Conservation (phyloP, 2,113 vertebrate species). For the Pelobates fuscus region DNA sequence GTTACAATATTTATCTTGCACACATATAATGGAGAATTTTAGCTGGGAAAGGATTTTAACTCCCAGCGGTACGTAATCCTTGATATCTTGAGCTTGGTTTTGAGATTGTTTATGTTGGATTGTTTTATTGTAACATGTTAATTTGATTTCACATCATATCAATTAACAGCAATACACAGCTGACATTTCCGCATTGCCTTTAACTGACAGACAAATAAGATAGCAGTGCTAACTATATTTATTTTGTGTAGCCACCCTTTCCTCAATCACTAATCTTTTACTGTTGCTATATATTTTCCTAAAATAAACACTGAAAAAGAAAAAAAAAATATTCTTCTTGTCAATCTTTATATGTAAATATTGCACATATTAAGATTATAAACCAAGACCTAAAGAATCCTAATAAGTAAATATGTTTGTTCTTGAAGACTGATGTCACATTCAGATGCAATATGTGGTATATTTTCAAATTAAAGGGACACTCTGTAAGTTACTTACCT, state of each 20-base stretch:
- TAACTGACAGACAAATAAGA: conserved; percentile 23
- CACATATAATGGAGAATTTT: conserved; percentile 1
- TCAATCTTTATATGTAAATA: not conserved
- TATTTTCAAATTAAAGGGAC: no score
- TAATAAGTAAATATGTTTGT: no score
- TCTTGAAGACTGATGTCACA: no score
- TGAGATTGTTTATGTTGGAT: conserved; percentile 41
- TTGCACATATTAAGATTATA: no score
- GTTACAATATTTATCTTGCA: not conserved
- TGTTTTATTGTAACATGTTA: conserved; percentile 20
- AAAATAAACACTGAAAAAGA: not conserved
- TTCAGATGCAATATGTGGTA: no score
- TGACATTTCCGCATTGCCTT: not conserved
- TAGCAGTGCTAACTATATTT: conserved; percentile 23
- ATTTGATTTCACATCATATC: conserved; percentile 14
- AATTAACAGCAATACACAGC: conserved; percentile 13
- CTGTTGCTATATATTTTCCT: not conserved
- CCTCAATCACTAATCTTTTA: not conserved
- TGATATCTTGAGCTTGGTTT: conserved; percentile 4
- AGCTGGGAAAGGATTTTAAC: conserved; percentile 24
- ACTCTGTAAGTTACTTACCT: no score
- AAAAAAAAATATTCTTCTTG: not conserved
- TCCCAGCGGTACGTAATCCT: not conserved
- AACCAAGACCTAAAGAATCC: no score
- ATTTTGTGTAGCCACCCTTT: conserved; percentile 12